A percentile compares a stretch with the other conserved stretches of the same genome.
phyloP scores from a whole-genome alignment of 2,113 vertebrate genomes.

The Cariama cristata region DNA sequence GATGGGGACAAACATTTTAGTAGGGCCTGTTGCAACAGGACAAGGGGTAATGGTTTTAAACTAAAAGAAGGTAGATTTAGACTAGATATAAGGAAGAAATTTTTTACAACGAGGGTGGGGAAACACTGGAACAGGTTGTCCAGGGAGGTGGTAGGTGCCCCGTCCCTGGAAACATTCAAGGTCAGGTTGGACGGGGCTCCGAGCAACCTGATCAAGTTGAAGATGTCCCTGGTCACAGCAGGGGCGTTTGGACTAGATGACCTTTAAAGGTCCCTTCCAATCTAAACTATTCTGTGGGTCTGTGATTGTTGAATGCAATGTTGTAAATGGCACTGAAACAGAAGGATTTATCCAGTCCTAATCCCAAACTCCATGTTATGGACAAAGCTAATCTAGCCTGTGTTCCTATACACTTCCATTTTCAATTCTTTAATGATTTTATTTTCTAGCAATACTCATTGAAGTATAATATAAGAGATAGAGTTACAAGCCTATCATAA shows the following conservation, averaged over 20 bases:
- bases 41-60: neutral
- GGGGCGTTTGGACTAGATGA: neutral
- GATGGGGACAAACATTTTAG: neutral
- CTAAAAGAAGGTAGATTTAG: neutral
- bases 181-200: neutral
- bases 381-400: neutral
- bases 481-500: neutral
- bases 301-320: neutral
- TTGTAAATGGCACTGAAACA: neutral
- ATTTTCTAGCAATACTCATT: neutral
- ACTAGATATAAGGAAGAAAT: neutral
- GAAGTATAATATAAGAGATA: neutral
- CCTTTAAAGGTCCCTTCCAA: neutral
- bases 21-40: neutral
- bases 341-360: neutral
- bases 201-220: neutral
- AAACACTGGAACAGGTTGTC: neutral
- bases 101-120: neutral
- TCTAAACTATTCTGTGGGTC: neutral
- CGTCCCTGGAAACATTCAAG: neutral
- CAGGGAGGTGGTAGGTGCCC: neutral
- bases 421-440: neutral
- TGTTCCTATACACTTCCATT: neutral
- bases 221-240: neutral
- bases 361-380: neutral